Evolutionary conservation across 1,140 invertebrate genomes (phyloP), one percentile per base, ranked within the genome.

Genomic region (Cydia fagiglandana): DNA sequence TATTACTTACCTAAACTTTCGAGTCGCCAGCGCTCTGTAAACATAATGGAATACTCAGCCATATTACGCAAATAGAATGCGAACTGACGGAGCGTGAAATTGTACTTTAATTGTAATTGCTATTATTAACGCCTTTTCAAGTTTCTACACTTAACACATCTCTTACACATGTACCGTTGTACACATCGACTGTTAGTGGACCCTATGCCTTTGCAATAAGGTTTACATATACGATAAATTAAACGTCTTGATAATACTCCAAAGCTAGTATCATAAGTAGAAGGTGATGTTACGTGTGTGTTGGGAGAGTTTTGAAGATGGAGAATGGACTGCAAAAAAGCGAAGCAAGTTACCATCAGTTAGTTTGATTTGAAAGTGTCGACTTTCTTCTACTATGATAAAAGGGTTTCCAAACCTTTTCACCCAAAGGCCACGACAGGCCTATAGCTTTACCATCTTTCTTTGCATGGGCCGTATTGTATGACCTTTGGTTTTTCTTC

Each of bases 61-160:
- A 17, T 34, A 13, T 70, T 70, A 38, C 66, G 34, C 34, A 70
- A 70, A 70, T 41, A 38, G 64, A 24, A 34, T 34, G 24, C 30
- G 66, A 38, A 41, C 66, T 17, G 38, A 70, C 17, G 15, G 7
- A 17, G 15, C 66, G 34, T 70, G 66, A 70, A 70, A 70, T 20
- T 45, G 30, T 9, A 34, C 30, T n/a, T 34, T 70, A 70, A 70
- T 70, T 17, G 15, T 41, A 70, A 70, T 70, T 41, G 66, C 66
- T 70, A 70, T 70, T 70, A 70, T 70, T 70, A 70, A 70, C 13
- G 5, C 20, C 15, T 70, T 41, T n/a, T 15, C 13, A 13, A 70
- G 66, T 70, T 70, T 70, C 66, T 70, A 70, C 30, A 45, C 34
- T 68, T 12, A 64, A 28, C 64, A 13, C 28, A 28, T 30, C 64